A percentile compares a stretch with the other conserved stretches of the same genome.
These are phyloP conservation scores for Plectrocnemia conspersa DNA, from an alignment of 1,140 invertebrate species.

Conservation along the genomic window DNA sequence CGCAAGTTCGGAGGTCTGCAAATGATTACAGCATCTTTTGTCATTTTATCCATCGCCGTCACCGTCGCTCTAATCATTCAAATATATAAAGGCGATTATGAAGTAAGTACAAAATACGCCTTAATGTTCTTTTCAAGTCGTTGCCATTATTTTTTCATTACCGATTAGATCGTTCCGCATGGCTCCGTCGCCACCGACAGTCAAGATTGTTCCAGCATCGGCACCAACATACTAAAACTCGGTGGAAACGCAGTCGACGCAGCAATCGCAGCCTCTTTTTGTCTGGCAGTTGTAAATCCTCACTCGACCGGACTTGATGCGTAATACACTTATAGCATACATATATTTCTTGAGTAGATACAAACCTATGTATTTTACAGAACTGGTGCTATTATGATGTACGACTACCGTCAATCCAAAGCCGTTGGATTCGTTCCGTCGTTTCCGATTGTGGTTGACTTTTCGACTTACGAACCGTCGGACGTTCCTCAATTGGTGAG, in stretches of 20 bases:
- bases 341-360: slow-evolving; percentile 22
- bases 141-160: not conserved
- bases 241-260: slow-evolving; percentile 69
- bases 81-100: slow-evolving; percentile 62
- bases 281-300: slow-evolving; percentile 62
- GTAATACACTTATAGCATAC: slow-evolving; percentile 42
- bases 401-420: slow-evolving; percentile 54
- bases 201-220: slow-evolving; percentile 66
- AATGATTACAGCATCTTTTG: slow-evolving; percentile 49
- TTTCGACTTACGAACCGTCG: slow-evolving; percentile 42
- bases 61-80: slow-evolving; percentile 63
- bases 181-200: slow-evolving; percentile 71
- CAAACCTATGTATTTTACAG: slow-evolving; percentile 47
- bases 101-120: slow-evolving; percentile 45
- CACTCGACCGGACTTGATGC: slow-evolving; percentile 67
- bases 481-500: slow-evolving; percentile 56
- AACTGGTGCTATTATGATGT: slow-evolving; percentile 67
- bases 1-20: slow-evolving; percentile 41
- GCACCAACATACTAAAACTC: slow-evolving; percentile 58
- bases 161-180: slow-evolving; percentile 63
- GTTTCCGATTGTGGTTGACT: slow-evolving; percentile 54
- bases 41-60: slow-evolving; percentile 56
- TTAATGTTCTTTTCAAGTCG: not conserved
- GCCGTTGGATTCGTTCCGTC: slow-evolving; percentile 40
- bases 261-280: slow-evolving; percentile 61